Base-by-base conservation (phyloP, 2,888 invertebrate genomes). In the Aromia moschata region DNA sequence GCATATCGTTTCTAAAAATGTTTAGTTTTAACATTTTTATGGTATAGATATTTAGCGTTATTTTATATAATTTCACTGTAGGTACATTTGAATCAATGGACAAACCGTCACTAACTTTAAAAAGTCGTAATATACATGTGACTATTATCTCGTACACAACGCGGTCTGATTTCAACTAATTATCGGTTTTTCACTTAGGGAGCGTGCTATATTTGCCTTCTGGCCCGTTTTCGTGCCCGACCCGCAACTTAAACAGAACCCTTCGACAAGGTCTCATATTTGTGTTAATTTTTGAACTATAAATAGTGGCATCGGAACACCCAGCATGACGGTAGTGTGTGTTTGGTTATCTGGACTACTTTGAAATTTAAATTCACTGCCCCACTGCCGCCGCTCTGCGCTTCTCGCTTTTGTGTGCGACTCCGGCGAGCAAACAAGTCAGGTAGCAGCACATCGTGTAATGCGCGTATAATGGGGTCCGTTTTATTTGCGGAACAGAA, bases 401-500 rank as follows among this genome's bases (percentile, higher is more conserved):
- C 49, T 38, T 49, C 38, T 37, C 38, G 37, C 18, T 49, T 49
- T 49, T 49, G 49, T 49, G 38, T 38, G n/a, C n/a, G 49, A 38
- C 18, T 49, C 20, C 10, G 49, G 60, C 61, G 45, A 63, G 58
- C 60, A 69, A 69, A 69, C 62, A 69, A 62, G 64, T 57, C 67
- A 70, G 68, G 70, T 70, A 70, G 70, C 54, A 38, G 52, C 56
- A 60, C 63, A 64, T 66, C 60, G 52, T 66, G 66, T 68, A 70
- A 68, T 68, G 62, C 62, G 62, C 64, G 64, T 66, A 63, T 70
- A 68, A 70, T 70, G 65, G 68, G 57, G 56, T 60, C 60, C 56
- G 64, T 59, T 55, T 49, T 64, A 53, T 61, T 65, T 64, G 61
- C 36, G 38, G 45, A 62, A 60, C 59, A 61, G 57, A 57, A 62